A percentile compares a stretch with the other conserved stretches of the same genome.
phyloP scores from a whole-genome alignment of 2,888 invertebrate species.

The Dryobota labecula region DNA sequence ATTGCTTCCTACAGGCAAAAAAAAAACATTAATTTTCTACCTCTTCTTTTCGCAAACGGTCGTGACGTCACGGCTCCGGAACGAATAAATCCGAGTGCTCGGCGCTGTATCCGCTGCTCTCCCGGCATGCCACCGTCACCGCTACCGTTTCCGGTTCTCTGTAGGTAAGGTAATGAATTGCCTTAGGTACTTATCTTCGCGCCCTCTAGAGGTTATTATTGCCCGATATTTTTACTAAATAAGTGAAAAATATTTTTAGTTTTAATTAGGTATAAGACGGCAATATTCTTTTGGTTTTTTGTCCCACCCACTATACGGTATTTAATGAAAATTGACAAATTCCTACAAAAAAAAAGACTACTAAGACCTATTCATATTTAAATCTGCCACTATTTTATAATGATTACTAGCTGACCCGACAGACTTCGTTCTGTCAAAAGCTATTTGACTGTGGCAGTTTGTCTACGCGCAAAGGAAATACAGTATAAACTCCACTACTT shows the following conservation, averaged over 20 bases:
- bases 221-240: conserved; percentile 4
- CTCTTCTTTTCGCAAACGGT: conserved; percentile 49
- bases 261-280: not conserved
- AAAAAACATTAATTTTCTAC: conserved; percentile 29
- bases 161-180: conserved; percentile 57
- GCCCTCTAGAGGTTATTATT: conserved; percentile 20
- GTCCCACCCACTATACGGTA: not conserved
- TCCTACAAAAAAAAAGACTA: too few relatives aligned
- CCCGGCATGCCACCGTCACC: conserved; percentile 53
- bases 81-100: conserved; percentile 67
- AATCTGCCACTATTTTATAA: too few relatives aligned
- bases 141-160: conserved; percentile 61
- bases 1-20: conserved; percentile 17
- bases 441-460: too few relatives aligned
- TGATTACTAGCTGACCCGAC: too few relatives aligned
- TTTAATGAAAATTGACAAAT: not conserved
- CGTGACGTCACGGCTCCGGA: conserved; percentile 59
- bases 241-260: not conserved
- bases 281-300: not conserved
- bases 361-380: too few relatives aligned
- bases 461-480: too few relatives aligned
- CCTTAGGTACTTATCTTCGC: conserved; percentile 35
- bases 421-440: too few relatives aligned
- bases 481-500: too few relatives aligned
- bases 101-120: conserved; percentile 62